Percentiles rank a stretch among this genome's conserved stretches.
Evolutionary conservation across 2,113 vertebrate genomes (phyloP).

Genomic region (Corvus cornix): DNA sequence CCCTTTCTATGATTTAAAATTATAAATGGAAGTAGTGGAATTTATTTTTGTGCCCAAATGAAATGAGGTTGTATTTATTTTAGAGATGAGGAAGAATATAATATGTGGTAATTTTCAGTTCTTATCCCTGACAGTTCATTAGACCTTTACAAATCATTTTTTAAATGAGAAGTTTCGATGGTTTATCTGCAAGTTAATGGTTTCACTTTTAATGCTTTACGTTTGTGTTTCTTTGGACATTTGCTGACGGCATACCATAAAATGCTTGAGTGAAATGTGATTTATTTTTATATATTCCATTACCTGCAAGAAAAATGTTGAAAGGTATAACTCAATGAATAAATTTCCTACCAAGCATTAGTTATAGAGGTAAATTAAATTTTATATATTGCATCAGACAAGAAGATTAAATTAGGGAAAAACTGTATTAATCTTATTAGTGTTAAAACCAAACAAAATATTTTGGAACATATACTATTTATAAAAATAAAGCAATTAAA

Average conservation of each 20-base stretch:
- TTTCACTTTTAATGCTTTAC: neutral
- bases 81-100: neutral
- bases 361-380: constrained; percentile 44
- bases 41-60: neutral
- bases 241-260: neutral
- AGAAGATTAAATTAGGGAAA: constrained; percentile 47
- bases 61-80: neutral
- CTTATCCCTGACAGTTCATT: neutral
- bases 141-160: neutral
- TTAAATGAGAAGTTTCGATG: neutral
- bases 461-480: neutral
- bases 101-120: neutral
- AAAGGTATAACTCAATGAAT: constrained; percentile 23
- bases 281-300: constrained; percentile 52
- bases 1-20: neutral
- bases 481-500: neutral
- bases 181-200: neutral
- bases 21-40: neutral
- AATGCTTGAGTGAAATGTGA: constrained; percentile 9
- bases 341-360: neutral
- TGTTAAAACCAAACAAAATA: neutral
- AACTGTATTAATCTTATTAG: neutral
- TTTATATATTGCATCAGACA: neutral
- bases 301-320: constrained; percentile 17
- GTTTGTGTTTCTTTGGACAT: neutral